These are phyloP conservation scores for Megaceryle maxima DNA, from an alignment of 2,113 vertebrate genomes.

Conservation along the genomic window DNA sequence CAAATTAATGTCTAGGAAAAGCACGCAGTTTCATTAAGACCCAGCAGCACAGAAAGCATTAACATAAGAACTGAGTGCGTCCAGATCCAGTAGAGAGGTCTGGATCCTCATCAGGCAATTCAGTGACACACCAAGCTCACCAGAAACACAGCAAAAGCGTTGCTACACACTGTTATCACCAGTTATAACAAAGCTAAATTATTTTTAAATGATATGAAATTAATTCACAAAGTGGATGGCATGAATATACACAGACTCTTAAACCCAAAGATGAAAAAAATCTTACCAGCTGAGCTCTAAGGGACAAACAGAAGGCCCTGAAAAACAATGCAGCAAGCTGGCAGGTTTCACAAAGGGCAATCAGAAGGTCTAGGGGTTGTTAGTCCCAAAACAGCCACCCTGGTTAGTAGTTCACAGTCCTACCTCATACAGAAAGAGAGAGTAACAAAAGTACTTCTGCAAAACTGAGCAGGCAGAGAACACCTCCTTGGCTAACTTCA, in stretches of 20 bases:
- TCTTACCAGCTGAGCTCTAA: background rate
- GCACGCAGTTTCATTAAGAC: background rate
- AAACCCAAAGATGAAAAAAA: background rate
- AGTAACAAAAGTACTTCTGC: background rate
- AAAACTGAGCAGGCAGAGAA: background rate
- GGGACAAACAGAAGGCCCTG: background rate
- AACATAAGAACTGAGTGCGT: rapidly evolving
- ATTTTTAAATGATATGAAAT: background rate
- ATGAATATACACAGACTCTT: background rate
- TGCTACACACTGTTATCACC: background rate
- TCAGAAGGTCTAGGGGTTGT: background rate
- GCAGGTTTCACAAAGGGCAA: background rate
- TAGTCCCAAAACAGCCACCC: background rate
- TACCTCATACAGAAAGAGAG: background rate
- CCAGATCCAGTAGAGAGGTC: background rate
- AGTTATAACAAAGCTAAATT: background rate
- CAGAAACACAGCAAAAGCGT: background rate
- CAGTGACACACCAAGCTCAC: background rate
- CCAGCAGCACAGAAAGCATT: background rate
- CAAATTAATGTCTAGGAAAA: background rate
- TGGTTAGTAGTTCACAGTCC: background rate
- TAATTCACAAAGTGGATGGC: background rate
- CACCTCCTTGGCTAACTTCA: background rate
- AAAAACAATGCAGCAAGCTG: background rate
- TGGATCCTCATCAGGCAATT: background rate